Evolutionary conservation across 2,113 vertebrate genomes (phyloP).

Genomic region (Nesoenas mayeri): DNA sequence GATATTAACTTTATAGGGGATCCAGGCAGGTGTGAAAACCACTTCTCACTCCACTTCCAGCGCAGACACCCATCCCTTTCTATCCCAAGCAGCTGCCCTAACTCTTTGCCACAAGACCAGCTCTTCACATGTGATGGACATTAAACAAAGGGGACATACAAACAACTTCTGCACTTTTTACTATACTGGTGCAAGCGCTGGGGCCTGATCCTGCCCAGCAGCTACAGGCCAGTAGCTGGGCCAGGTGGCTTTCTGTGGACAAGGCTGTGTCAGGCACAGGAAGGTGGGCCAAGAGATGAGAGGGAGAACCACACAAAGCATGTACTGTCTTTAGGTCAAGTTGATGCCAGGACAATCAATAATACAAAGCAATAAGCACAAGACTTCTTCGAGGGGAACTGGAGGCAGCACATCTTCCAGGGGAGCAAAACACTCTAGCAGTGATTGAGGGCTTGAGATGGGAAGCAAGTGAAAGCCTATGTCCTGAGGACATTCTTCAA

Average conservation of each 20-base stretch:
- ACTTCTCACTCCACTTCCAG: not conserved
- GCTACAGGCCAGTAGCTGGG: not conserved
- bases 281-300: not conserved
- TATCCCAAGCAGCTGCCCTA: not conserved
- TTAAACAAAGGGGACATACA: not conserved
- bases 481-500: not conserved
- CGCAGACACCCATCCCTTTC: not conserved
- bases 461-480: not conserved
- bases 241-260: not conserved
- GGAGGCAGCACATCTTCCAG: not conserved
- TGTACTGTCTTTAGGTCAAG: not conserved
- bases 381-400: not conserved
- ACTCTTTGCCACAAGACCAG: not conserved
- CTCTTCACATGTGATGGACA: not conserved
- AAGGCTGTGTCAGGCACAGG: not conserved
- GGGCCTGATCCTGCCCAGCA: not conserved
- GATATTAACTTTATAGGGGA: not conserved
- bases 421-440: not conserved
- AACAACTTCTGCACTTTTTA: not conserved
- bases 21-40: not conserved
- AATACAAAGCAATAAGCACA: not conserved
- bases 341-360: not conserved
- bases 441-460: not conserved
- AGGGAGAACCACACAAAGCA: accelerated
- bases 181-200: not conserved